phyloP scores from a whole-genome alignment of 2,113 vertebrate genomes.

The Axis porcinus region DNA sequence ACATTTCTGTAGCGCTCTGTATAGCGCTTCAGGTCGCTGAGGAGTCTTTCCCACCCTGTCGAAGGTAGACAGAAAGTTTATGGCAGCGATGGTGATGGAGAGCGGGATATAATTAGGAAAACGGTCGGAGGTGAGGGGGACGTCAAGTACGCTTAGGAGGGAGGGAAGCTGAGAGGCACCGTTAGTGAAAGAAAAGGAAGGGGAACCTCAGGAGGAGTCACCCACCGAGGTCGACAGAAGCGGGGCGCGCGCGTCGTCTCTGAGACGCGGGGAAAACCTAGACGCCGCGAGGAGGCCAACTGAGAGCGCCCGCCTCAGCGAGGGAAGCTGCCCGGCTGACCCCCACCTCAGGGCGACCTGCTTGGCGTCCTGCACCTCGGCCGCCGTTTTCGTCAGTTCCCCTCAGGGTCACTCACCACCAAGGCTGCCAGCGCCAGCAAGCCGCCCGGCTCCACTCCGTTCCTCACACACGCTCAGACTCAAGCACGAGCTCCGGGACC shows the following conservation, averaged over 20 bases:
- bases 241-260: rapidly evolving
- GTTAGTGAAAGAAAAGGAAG: too few relatives aligned
- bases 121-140: background rate
- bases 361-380: background rate
- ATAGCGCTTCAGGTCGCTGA: background rate
- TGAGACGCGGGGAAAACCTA: background rate
- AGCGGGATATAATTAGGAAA: background rate
- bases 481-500: background rate
- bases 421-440: too few relatives aligned
- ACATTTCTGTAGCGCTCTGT: background rate
- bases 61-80: background rate
- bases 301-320: background rate
- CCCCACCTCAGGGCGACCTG: background rate
- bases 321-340: background rate
- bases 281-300: background rate
- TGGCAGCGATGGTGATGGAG: background rate
- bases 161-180: background rate
- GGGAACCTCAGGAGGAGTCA: too few relatives aligned
- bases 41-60: background rate
- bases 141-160: background rate
- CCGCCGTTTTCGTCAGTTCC: background rate
- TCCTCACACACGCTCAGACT: background rate
- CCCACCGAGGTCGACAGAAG: background rate
- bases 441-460: rapidly evolving
- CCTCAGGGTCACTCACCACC: background rate